Base-by-base conservation (phyloP, 2,113 vertebrate genomes). In the Protobothrops flavoviridis region DNA sequence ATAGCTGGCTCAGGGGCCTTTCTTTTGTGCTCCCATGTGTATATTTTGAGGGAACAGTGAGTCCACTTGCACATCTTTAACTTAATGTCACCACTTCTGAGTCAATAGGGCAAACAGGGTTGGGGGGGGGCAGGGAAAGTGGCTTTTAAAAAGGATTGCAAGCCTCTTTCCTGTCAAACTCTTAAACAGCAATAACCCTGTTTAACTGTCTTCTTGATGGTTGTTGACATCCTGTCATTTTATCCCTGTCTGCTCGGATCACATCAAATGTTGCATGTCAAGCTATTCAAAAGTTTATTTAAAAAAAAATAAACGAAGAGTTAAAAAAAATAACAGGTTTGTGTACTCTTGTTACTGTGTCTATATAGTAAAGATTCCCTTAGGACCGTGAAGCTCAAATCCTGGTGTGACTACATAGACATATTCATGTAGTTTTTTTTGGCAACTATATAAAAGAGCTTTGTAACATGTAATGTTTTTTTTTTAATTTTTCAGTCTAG, bases 191-290 rank as follows among this genome's bases (percentile, higher is more conserved):
- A 90, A 33, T 57, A 53, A 23, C 89, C 92, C 81, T 64, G 89
- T 85, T 89, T 53, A 85, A 33, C 89, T 11, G 48, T 33, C 89
- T 87, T 61, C 20, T 23, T 52, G 92, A 50, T 81, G 85, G 81
- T 57, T 87, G 89, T 85, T 85, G 81, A 53, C 56, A 64, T 57
- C 88, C 81, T 26, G 20, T 64, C 89, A 90, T 57, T 64, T 90
- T 90, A 86, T 43, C 45, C 57, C 92, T 93, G 74, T 90, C 92
- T 89, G 69, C 87, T 94, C 87, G 86, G 24, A 64, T 90, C 90
- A 92, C 93, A 96, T 96, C 96, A 96, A 96, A 96, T 93, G 92
- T 97, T 97, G 97, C 97, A 97, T 97, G 97, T 96, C 93, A 92
- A 93, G 8, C 95, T 96, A 90, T 86, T 90, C 94, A 95, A 95